Base-by-base conservation (phyloP, 2,797 vertebrate species). In the Pyrocephalus nanus region DNA sequence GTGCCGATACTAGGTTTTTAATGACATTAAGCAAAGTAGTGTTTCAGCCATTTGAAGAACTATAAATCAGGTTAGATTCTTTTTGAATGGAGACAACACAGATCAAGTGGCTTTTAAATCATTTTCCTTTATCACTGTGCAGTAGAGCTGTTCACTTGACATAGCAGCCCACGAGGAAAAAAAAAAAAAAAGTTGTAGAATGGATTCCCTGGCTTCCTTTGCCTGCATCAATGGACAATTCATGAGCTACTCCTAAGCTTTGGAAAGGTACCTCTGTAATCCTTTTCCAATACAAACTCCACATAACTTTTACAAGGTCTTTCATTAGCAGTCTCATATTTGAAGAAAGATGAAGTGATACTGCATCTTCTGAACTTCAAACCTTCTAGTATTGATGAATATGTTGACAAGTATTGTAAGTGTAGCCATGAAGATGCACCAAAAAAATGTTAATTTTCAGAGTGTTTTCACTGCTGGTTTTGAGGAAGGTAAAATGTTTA, bases 1-100 rank as follows among this genome's bases (percentile, higher is more conserved):
- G 95, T 96, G 96, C 96, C 15, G 77, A 96, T 95, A 91, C 32
- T 80, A 91, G 89, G 74, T 93, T 96, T 93, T 96, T 90, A 93
- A 96, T 95, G 94, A 91, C 88, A 92, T 97, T 96, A 97, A 96
- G 92, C 85, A 86, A 97, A 97, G 94, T 90, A 96, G 86, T 71
- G 65, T 96, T 97, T 95, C 76, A 95, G 96, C 92, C 97, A 95
- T 96, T 96, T 97, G 91, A 93, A 88, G 88, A 93, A 90, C 93
- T 96, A 97, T 96, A 97, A 96, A 97, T 97, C 96, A 96, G 73
- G 70, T 93, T 90, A 88, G 91, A 93, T 92, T 96, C 92, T 65
- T 93, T 97, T 86, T 93, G 82, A 96, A 97, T 95, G 86, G 88
- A 93, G 95, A 97, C 94, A 96, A 96, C 85, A 89, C 54, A 72